Conservation (phyloP, 2,113 vertebrate genomes). For the Coregonus clupeaformis region DNA sequence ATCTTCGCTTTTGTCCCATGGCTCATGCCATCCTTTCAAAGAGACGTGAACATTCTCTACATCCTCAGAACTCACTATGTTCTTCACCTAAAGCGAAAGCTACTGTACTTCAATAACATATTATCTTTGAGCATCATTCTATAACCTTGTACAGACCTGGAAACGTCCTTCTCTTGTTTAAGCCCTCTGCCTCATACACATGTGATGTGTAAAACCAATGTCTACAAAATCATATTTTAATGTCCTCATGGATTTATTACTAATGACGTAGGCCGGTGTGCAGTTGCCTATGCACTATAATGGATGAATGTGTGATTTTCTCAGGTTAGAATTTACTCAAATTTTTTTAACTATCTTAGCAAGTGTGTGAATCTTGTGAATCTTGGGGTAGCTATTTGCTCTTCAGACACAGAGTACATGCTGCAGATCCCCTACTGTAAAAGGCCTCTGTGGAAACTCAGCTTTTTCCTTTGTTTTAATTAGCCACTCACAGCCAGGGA, state of each 20-base stretch:
- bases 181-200: not conserved
- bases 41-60: conserved; percentile 2
- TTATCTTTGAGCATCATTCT: too few relatives aligned
- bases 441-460: conserved; percentile 40
- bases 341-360: too few relatives aligned
- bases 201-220: not conserved
- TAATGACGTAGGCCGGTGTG: too few relatives aligned
- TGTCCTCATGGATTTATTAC: not conserved
- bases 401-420: conserved; percentile 38
- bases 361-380: too few relatives aligned
- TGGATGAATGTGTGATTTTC: too few relatives aligned
- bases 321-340: too few relatives aligned
- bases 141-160: conserved; percentile 8
- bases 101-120: not conserved
- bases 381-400: conserved; percentile 25
- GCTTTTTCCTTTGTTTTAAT: conserved; percentile 74
- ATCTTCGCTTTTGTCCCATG: conserved; percentile 48
- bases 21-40: conserved; percentile 31
- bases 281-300: too few relatives aligned
- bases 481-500: conserved; percentile 62
- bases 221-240: not conserved
- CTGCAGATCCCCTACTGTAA: conserved; percentile 39
- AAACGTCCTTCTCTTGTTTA: conserved; percentile 30
- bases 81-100: not conserved
- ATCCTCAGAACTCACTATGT: not conserved